phyloP scores from a whole-genome alignment of 2,888 invertebrate genomes.

The Chrysodeixis includens region DNA sequence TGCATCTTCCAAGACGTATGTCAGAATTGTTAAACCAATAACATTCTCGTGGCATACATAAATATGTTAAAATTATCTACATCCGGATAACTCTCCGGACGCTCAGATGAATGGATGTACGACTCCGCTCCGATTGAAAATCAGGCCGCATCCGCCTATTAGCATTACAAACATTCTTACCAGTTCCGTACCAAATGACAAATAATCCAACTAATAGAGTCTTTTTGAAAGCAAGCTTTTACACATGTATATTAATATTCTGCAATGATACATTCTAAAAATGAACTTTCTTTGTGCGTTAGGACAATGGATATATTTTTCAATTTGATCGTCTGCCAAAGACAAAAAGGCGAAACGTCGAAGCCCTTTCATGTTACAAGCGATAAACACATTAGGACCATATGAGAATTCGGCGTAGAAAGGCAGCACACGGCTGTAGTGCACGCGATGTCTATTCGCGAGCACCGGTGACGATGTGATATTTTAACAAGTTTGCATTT shows the following conservation, averaged over 20 bases:
- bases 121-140: slow-evolving; percentile 76
- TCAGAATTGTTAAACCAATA: slow-evolving; percentile 59
- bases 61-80: slow-evolving; percentile 75
- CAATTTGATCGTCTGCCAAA: slow-evolving; percentile 51
- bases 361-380: slow-evolving; percentile 49
- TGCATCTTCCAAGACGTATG: slow-evolving; percentile 50
- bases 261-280: slow-evolving; percentile 12
- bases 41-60: slow-evolving; percentile 65
- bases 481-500: slow-evolving; percentile 58
- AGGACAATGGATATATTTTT: slow-evolving; percentile 19
- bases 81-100: slow-evolving; percentile 75
- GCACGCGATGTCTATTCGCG: slow-evolving; percentile 61
- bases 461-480: slow-evolving; percentile 51
- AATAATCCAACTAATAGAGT: slow-evolving; percentile 30
- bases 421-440: slow-evolving; percentile 64
- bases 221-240: slow-evolving; percentile 8
- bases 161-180: slow-evolving; percentile 75
- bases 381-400: slow-evolving; percentile 53
- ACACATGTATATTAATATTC: slow-evolving; percentile 7
- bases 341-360: slow-evolving; percentile 44
- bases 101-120: slow-evolving; percentile 72
- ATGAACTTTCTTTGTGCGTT: slow-evolving; percentile 22
- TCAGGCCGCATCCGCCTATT: slow-evolving; percentile 82
- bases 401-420: slow-evolving; percentile 65
- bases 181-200: slow-evolving; percentile 68